phyloP scores from a whole-genome alignment of 2,797 vertebrate species.

The Microctenopoma steveboyesi region DNA sequence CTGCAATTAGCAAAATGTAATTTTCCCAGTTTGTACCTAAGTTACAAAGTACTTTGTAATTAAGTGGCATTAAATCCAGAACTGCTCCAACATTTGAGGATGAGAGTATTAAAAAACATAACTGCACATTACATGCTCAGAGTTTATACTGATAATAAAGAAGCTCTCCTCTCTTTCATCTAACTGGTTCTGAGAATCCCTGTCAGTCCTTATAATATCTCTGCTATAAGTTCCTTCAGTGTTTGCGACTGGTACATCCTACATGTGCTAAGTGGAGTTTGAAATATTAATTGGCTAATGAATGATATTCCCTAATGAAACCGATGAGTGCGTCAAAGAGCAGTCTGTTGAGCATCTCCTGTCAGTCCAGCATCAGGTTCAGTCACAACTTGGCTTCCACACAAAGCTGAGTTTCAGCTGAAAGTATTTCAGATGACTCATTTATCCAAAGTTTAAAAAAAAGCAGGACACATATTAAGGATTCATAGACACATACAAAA shows the following conservation, averaged over 20 bases:
- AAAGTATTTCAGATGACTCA: conserved; percentile 21
- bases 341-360: background rate
- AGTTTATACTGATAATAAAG: too few species aligned
- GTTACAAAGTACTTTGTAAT: too few species aligned
- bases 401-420: conserved; percentile 11
- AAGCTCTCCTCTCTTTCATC: background rate
- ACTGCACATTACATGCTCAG: too few species aligned
- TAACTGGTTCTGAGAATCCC: background rate
- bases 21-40: background rate
- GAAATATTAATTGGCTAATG: conserved; percentile 24
- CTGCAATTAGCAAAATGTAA: background rate
- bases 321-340: conserved; percentile 39
- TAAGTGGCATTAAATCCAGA: background rate
- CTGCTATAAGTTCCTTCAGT: background rate
- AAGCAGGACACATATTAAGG: background rate
- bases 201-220: background rate
- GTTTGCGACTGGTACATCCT: conserved; percentile 6
- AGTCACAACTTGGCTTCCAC: background rate
- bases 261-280: conserved; percentile 15
- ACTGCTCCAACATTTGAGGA: background rate
- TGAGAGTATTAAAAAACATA: background rate
- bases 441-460: background rate
- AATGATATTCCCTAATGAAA: conserved; percentile 22
- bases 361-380: conserved; percentile 28
- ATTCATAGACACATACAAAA: background rate